Conservation (phyloP, 2,113 vertebrate genomes). For the Corapipo altera region DNA sequence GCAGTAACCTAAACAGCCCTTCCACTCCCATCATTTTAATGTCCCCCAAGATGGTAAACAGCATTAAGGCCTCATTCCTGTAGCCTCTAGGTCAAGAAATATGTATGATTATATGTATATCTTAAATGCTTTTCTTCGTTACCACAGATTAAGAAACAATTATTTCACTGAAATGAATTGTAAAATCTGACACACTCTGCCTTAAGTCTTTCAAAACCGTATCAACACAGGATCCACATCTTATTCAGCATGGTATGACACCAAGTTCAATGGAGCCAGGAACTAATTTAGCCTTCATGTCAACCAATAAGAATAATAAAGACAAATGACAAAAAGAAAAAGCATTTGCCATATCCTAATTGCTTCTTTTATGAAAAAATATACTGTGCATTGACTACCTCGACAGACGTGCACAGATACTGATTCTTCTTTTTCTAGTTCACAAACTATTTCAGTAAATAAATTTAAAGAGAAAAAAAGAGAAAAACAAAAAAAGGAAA, state of each 20-base stretch:
- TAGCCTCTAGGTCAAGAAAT: slow-evolving; percentile 17
- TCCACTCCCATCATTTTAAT: slow-evolving; percentile 57
- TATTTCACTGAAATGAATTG: neutral
- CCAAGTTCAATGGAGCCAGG: neutral
- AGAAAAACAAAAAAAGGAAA: neutral
- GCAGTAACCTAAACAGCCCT: slow-evolving; percentile 56
- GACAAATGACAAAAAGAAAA: neutral
- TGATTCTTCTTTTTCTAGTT: neutral
- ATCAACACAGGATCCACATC: neutral
- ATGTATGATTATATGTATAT: neutral
- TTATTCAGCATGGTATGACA: neutral
- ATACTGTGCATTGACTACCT: neutral
- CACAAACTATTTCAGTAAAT: neutral
- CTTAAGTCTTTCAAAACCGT: slow-evolving; percentile 22
- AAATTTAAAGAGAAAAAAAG: neutral
- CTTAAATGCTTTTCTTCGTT: slow-evolving; percentile 23
- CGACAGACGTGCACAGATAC: neutral
- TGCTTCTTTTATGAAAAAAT: neutral
- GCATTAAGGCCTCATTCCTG: slow-evolving; percentile 21
- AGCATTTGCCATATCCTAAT: neutral
- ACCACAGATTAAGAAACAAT: neutral
- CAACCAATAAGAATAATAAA: neutral
- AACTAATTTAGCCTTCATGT: neutral
- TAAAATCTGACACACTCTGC: neutral
- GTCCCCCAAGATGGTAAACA: slow-evolving; percentile 65